These are phyloP conservation scores for Aporophyla nigra DNA, from an alignment of 2,888 invertebrate genomes.

Conservation along the genomic window DNA sequence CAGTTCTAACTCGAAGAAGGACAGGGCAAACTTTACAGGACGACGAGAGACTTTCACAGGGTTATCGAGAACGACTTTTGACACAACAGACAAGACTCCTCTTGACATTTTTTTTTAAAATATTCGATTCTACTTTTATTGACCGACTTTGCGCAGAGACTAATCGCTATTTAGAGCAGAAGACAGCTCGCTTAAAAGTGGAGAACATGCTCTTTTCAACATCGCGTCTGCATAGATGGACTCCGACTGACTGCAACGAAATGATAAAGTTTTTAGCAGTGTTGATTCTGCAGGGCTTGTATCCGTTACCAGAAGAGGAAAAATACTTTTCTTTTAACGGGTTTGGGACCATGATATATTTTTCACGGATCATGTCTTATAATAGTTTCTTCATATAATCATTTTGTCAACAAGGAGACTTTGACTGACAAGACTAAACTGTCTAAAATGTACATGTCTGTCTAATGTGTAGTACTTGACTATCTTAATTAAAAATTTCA, in stretches of 20 bases:
- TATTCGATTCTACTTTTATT: neutral
- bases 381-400: slow-evolving; percentile 57
- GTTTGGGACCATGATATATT: slow-evolving; percentile 60
- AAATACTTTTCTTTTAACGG: no score
- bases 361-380: slow-evolving; percentile 59
- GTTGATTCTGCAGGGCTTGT: neutral
- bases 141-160: neutral
- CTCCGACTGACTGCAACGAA: neutral
- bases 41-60: no score
- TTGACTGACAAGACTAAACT: slow-evolving; percentile 1
- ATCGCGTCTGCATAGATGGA: neutral
- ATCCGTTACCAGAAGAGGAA: no score
- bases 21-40: neutral
- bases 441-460: no score
- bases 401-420: slow-evolving; percentile 61
- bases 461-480: no score
- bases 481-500: no score
- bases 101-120: slow-evolving; percentile 3
- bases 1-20: neutral
- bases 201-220: neutral
- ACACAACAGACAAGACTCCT: neutral
- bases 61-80: no score
- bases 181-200: neutral
- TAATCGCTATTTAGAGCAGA: neutral
- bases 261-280: neutral